These are phyloP conservation scores for Polydrusus pterygomalis DNA, from an alignment of 2,888 invertebrate species.

Conservation along the genomic window DNA sequence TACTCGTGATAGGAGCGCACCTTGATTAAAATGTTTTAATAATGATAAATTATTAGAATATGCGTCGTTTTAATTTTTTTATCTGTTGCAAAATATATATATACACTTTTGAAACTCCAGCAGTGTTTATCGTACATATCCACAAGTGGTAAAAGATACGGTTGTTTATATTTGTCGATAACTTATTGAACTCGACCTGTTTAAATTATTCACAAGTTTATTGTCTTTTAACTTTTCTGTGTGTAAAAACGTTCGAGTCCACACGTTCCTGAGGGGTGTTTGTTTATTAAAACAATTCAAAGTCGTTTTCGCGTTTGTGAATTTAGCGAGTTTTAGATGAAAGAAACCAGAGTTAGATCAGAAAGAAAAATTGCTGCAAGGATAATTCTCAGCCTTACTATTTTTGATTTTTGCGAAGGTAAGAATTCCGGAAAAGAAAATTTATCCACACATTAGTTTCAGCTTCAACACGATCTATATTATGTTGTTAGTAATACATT, in stretches of 20 bases:
- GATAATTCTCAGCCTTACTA: not conserved
- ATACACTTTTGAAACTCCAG: not conserved
- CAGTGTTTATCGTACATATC: not conserved
- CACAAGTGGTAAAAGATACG: conserved; percentile 10
- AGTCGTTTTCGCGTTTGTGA: not conserved
- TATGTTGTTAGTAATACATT: too few relatives aligned
- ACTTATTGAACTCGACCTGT: conserved; percentile 15
- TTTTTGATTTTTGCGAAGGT: conserved; percentile 31
- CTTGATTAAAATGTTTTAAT: too few relatives aligned
- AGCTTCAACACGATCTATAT: too few relatives aligned
- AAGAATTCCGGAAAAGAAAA: too few relatives aligned
- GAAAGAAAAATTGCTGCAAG: not conserved
- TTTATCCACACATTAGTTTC: too few relatives aligned
- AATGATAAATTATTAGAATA: too few relatives aligned
- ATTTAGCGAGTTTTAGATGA: conserved; percentile 5
- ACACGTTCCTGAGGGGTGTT: not conserved
- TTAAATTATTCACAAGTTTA: not conserved
- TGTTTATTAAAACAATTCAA: not conserved
- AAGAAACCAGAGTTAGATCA: not conserved
- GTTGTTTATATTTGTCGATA: conserved; percentile 20
- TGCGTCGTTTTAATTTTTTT: not conserved
- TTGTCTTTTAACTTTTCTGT: not conserved
- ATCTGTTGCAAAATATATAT: conserved; percentile 3
- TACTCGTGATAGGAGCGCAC: too few relatives aligned
- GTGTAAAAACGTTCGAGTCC: not conserved